These are phyloP conservation scores for Cyphomyrmex costatus DNA, from an alignment of 1,140 invertebrate genomes.

Conservation along the genomic window DNA sequence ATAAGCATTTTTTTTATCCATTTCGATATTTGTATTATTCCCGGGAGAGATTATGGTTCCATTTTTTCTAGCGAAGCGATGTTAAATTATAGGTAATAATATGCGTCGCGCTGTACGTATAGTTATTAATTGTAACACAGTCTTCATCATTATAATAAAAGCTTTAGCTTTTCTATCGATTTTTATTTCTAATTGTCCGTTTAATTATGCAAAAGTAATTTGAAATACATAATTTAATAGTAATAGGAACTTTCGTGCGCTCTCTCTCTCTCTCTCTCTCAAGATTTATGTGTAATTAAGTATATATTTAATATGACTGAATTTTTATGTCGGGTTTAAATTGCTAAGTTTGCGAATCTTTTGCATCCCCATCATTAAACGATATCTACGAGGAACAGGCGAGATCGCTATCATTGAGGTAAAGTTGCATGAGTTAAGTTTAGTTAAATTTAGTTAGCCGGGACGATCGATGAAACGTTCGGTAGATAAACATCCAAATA, in stretches of 20 bases:
- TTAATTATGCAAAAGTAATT: conserved; percentile 38
- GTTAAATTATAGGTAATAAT: conserved; percentile 37
- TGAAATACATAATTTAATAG: conserved; percentile 27
- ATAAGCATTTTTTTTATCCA: not conserved
- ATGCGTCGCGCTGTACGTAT: not conserved
- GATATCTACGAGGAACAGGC: not conserved
- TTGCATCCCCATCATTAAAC: conserved; percentile 7
- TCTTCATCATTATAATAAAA: conserved; percentile 41
- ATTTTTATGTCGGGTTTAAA: conserved; percentile 41
- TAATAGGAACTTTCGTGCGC: conserved; percentile 14
- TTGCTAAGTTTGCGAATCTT: conserved; percentile 26
- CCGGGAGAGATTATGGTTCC: not conserved
- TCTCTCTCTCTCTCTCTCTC: not conserved
- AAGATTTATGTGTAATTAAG: conserved; percentile 2
- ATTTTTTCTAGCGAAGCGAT: not conserved
- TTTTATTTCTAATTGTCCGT: conserved; percentile 37
- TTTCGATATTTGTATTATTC: conserved; percentile 8
- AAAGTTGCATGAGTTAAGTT: conserved; percentile 64
- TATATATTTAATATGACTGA: not conserved
- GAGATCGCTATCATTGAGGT: conserved; percentile 45
- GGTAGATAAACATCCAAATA: conserved; percentile 37
- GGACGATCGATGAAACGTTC: conserved; percentile 45
- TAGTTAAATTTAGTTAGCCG: conserved; percentile 53
- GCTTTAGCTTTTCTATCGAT: conserved; percentile 7
- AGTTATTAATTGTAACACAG: not conserved